Conservation (phyloP, 92 coral and sea anemone genomes). For the Plumapathes pennacea region DNA sequence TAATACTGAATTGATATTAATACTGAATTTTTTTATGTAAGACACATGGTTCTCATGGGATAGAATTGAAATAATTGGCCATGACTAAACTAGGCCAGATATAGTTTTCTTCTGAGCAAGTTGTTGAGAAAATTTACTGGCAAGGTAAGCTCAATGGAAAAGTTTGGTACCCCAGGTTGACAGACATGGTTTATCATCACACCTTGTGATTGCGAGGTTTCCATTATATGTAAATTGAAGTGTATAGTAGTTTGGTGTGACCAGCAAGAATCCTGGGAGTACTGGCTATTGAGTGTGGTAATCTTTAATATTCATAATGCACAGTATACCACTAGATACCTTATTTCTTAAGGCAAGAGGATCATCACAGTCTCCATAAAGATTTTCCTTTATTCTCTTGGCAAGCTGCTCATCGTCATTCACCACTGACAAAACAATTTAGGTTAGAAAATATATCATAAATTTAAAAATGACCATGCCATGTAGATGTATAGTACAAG, state of each 20-base stretch:
- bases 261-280: too few species aligned
- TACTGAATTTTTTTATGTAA: not conserved
- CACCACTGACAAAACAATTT: conserved; percentile 1
- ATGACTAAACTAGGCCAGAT: too few species aligned
- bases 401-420: conserved; percentile 58
- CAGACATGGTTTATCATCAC: not conserved
- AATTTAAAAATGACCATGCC: not conserved
- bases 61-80: not conserved
- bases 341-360: conserved; percentile 67
- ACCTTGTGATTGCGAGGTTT: not conserved
- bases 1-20: too few species aligned
- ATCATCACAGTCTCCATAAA: conserved; percentile 65
- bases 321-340: conserved; percentile 13
- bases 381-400: conserved; percentile 64
- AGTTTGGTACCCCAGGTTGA: too few species aligned
- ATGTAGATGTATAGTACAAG: not conserved
- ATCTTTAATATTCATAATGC: too few species aligned
- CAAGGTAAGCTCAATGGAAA: not conserved
- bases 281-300: not conserved
- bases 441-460: not conserved
- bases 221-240: too few species aligned
- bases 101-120: too few species aligned
- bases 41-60: not conserved
- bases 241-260: too few species aligned
- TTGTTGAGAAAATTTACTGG: too few species aligned